phyloP scores from a whole-genome alignment of 1,140 invertebrate species.

The Asbolus verrucosus region DNA sequence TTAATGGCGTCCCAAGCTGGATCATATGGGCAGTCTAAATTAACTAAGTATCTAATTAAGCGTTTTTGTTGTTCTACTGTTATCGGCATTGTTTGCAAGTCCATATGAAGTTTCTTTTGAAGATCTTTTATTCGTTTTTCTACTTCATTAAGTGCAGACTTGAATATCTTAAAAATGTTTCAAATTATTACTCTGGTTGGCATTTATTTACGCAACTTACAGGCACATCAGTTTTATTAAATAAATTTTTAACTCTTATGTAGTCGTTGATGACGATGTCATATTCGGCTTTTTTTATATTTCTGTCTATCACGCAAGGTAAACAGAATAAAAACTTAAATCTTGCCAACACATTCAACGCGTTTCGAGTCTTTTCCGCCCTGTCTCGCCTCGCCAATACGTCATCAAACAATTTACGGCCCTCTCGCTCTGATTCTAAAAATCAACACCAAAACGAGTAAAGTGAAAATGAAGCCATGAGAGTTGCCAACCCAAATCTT shows the following conservation, averaged over 20 bases:
- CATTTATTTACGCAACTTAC: slow-evolving; percentile 67
- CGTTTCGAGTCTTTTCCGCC: slow-evolving; percentile 96
- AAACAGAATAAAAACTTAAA: slow-evolving; percentile 95
- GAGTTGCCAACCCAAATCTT: too few relatives aligned
- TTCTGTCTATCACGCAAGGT: slow-evolving; percentile 92
- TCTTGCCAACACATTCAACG: slow-evolving; percentile 90
- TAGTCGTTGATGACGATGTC: slow-evolving; percentile 99
- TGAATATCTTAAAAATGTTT: slow-evolving; percentile 74
- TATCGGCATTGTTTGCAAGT: slow-evolving; percentile 89
- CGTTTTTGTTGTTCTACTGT: slow-evolving; percentile 95
- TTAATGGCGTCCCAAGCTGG: slow-evolving; percentile 94
- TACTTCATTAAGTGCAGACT: slow-evolving; percentile 89
- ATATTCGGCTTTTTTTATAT: slow-evolving; percentile 95
- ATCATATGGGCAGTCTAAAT: slow-evolving; percentile 82
- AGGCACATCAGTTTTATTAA: slow-evolving; percentile 93
- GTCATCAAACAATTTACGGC: slow-evolving; percentile 94
- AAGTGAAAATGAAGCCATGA: too few relatives aligned
- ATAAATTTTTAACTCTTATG: slow-evolving; percentile 94
- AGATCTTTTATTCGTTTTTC: slow-evolving; percentile 88
- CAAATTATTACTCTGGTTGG: slow-evolving; percentile 9
- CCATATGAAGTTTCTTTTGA: slow-evolving; percentile 82
- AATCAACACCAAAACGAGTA: too few relatives aligned
- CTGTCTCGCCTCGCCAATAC: slow-evolving; percentile 93
- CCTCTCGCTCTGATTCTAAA: slow-evolving; percentile 89
- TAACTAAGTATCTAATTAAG: slow-evolving; percentile 82